These are phyloP conservation scores for Sebastes fasciatus DNA, from an alignment of 2,113 vertebrate species.

Conservation along the genomic window DNA sequence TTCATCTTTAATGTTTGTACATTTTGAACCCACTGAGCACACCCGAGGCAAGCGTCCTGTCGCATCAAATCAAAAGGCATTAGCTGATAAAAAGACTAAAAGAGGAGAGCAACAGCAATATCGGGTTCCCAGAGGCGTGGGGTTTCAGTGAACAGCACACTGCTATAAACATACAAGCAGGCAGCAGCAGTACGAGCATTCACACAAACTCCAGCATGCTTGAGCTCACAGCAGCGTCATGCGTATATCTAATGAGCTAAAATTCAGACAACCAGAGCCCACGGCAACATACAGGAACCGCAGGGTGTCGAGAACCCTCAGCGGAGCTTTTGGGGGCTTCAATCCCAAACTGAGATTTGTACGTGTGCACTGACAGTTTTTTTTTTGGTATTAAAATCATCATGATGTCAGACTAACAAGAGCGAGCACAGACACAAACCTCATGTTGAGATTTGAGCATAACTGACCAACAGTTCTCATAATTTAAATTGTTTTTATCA, in stretches of 20 bases:
- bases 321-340: conserved; percentile 11
- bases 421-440: conserved; percentile 16
- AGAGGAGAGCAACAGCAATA: conserved; percentile 35
- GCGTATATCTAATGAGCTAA: conserved; percentile 50
- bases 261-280: conserved; percentile 27
- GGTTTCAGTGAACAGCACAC: conserved; percentile 37
- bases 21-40: conserved; percentile 21
- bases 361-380: conserved; percentile 18
- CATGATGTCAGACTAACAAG: conserved; percentile 9
- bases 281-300: not conserved
- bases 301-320: not conserved
- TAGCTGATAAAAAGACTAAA: conserved; percentile 39
- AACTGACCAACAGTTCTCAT: conserved; percentile 28
- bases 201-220: conserved; percentile 72
- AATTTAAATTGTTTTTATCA: conserved; percentile 15
- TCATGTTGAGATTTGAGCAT: conserved; percentile 24
- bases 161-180: conserved; percentile 56
- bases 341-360: not conserved
- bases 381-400: conserved; percentile 13
- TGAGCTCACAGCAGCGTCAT: conserved; percentile 58
- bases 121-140: conserved; percentile 11
- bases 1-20: conserved; percentile 28
- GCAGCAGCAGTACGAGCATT: conserved; percentile 46
- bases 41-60: conserved; percentile 31
- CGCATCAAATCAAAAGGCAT: conserved; percentile 49